phyloP scores from a whole-genome alignment of 2,797 vertebrate genomes.

The Rhodeus uyekii region DNA sequence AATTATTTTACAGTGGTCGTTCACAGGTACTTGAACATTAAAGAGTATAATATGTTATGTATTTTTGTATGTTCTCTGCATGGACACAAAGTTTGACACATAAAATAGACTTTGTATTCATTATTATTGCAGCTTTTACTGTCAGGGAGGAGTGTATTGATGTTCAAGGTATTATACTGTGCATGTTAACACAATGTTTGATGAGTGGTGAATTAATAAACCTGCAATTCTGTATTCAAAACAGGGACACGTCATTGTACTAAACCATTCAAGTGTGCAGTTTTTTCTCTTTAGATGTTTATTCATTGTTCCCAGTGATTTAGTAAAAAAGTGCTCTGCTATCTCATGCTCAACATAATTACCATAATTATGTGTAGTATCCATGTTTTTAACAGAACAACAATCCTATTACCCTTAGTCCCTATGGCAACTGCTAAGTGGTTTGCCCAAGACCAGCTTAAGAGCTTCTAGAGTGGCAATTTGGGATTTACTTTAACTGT shows the following conservation, averaged over 20 bases:
- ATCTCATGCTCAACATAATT: conserved; percentile 16
- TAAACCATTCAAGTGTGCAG: neutral
- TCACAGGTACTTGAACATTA: neutral
- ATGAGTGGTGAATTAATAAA: neutral
- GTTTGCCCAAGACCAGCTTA: conserved; percentile 27
- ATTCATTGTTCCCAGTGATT: neutral
- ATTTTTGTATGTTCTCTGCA: neutral
- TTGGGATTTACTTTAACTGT: conserved; percentile 28
- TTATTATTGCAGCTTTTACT: neutral
- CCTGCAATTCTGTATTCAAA: conserved; percentile 5
- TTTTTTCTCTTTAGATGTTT: neutral
- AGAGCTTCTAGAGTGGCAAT: conserved; percentile 37
- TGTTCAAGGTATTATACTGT: neutral
- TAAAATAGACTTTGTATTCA: neutral
- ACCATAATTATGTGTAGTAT: conserved; percentile 1
- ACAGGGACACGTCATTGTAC: neutral
- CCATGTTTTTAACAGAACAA: conserved; percentile 4
- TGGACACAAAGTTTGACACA: neutral
- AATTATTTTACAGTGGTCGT: neutral
- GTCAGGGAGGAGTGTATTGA: conserved; percentile 13
- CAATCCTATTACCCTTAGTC: conserved; percentile 23
- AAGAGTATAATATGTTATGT: neutral
- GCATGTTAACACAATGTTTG: neutral
- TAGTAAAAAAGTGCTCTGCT: conserved; percentile 4
- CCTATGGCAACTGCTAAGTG: conserved; percentile 28